These are phyloP conservation scores for Globicephala melas DNA, from an alignment of 2,113 vertebrate genomes.

Conservation along the genomic window DNA sequence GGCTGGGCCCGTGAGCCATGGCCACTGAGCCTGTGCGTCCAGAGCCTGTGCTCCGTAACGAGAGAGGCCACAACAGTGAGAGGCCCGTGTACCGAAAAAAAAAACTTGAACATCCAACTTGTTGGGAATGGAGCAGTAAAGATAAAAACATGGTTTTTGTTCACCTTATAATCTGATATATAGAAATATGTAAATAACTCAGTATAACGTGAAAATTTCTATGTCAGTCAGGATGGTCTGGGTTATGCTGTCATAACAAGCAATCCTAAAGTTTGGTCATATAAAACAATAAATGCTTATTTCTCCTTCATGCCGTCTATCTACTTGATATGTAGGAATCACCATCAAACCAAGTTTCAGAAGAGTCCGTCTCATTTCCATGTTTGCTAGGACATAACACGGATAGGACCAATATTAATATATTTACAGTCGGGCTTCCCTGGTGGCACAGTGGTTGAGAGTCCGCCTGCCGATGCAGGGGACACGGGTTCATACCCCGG, in stretches of 20 bases:
- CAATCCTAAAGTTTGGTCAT: not conserved
- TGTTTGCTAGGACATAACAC: not conserved
- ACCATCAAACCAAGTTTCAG: not conserved
- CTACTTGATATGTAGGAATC: not conserved
- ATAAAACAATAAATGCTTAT: not conserved
- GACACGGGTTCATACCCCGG: too few relatives aligned
- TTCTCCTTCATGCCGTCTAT: not conserved
- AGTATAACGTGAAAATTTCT: not conserved
- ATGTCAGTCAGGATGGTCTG: not conserved
- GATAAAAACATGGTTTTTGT: not conserved
- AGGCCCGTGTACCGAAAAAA: too few relatives aligned
- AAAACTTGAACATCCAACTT: not conserved
- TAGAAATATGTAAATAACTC: not conserved
- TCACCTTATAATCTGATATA: not conserved
- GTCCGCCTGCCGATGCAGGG: too few relatives aligned
- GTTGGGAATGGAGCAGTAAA: not conserved
- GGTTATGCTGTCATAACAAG: not conserved
- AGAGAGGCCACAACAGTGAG: too few relatives aligned
- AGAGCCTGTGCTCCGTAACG: too few relatives aligned
- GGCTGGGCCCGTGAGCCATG: too few relatives aligned
- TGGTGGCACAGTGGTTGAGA: too few relatives aligned
- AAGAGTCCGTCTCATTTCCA: not conserved
- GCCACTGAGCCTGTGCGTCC: too few relatives aligned
- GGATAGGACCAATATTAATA: not conserved
- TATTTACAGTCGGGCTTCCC: not conserved